Conservation (phyloP, 2,797 vertebrate species). For the Poliocrania exsul region DNA sequence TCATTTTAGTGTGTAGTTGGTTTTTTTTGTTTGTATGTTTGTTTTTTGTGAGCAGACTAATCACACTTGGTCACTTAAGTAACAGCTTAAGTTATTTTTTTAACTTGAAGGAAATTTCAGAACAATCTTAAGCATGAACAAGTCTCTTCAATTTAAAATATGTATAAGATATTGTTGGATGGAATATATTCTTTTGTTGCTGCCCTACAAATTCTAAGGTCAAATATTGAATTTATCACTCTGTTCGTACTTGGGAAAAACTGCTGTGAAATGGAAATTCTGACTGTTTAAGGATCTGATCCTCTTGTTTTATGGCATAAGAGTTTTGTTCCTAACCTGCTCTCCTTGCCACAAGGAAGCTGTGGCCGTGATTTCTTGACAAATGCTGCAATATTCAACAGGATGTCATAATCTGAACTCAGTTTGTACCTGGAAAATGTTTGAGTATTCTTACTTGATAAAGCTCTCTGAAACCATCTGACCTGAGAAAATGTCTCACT, state of each 20-base stretch:
- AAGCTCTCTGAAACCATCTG: neutral
- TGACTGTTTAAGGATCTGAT: constrained; percentile 33
- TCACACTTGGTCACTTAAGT: neutral
- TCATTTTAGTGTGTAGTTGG: neutral
- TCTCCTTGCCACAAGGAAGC: constrained; percentile 41
- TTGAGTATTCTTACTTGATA: neutral
- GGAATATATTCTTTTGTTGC: neutral
- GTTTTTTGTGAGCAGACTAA: neutral
- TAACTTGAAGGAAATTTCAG: neutral
- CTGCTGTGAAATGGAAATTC: constrained; percentile 51
- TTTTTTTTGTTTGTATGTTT: rapidly evolving
- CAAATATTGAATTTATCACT: constrained; percentile 37
- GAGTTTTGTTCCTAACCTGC: neutral
- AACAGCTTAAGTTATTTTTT: neutral
- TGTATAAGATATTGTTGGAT: neutral
- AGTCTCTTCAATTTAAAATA: neutral
- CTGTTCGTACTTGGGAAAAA: constrained; percentile 28
- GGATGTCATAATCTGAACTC: neutral
- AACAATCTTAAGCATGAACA: rapidly evolving
- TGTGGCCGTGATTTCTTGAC: neutral
- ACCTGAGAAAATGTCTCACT: neutral
- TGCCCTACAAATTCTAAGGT: constrained; percentile 28
- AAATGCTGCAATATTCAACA: neutral
- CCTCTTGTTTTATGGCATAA: constrained; percentile 27
- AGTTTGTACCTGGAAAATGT: neutral